phyloP scores from a whole-genome alignment of 2,113 vertebrate genomes.

The Ochotona curzoniae region DNA sequence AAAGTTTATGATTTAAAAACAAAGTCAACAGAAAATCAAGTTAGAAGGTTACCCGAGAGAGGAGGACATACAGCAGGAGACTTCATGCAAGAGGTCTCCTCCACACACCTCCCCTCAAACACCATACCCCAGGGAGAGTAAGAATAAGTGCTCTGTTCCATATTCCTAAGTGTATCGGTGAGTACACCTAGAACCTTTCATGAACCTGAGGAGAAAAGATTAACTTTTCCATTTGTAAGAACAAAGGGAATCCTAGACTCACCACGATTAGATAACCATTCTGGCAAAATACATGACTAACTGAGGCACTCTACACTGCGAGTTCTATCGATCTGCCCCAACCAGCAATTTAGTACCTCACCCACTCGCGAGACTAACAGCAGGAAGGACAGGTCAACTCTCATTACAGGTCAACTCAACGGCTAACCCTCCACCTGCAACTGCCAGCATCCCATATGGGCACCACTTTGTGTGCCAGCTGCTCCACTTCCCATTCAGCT shows the following conservation, averaged over 20 bases:
- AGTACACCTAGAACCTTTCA: slow-evolving; percentile 26
- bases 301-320: not conserved
- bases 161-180: not conserved
- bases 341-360: slow-evolving; percentile 44
- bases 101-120: not conserved
- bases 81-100: not conserved
- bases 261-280: slow-evolving; percentile 4
- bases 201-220: not conserved
- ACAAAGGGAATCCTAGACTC: slow-evolving; percentile 16
- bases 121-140: not conserved
- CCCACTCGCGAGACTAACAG: slow-evolving; percentile 4
- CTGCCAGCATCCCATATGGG: too few species aligned
- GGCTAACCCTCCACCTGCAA: too few species aligned
- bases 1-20: slow-evolving; percentile 41
- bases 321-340: not conserved
- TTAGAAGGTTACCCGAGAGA: not conserved
- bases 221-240: not conserved
- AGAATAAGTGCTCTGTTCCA: not conserved
- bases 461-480: too few species aligned
- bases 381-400: slow-evolving; percentile 35
- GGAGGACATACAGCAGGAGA: not conserved
- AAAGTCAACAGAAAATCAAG: slow-evolving; percentile 34
- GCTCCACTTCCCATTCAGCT: too few species aligned
- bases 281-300: not conserved
- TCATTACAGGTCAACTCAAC: too few species aligned